These are phyloP conservation scores for Cyclopterus lumpus DNA, from an alignment of 2,797 vertebrate species.

Conservation along the genomic window DNA sequence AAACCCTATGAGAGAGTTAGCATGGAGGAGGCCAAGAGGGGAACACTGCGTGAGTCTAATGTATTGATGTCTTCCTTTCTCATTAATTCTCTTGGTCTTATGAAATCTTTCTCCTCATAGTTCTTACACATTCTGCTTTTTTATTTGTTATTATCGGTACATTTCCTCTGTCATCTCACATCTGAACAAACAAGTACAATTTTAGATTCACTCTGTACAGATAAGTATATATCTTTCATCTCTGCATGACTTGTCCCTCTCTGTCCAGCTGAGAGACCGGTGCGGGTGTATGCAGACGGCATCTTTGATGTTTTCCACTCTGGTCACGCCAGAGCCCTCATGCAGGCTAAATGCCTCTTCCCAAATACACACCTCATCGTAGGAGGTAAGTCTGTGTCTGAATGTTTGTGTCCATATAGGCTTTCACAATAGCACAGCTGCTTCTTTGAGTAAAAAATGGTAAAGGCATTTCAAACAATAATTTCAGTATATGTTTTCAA, in stretches of 20 bases:
- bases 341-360: constrained; percentile 98
- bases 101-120: neutral
- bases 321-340: constrained; percentile 96
- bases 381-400: constrained; percentile 84
- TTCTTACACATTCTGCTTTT: neutral
- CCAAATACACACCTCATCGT: constrained; percentile 98
- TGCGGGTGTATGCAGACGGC: constrained; percentile 97
- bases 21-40: constrained; percentile 91
- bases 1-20: constrained; percentile 91
- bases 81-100: neutral
- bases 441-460: neutral
- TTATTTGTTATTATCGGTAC: neutral
- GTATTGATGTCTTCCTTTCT: neutral
- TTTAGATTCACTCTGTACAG: neutral
- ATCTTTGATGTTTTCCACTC: constrained; percentile 99
- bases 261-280: constrained; percentile 88
- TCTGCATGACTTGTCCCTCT: constrained; percentile 16
- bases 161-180: neutral
- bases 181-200: neutral
- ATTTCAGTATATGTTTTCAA: constrained; percentile 13
- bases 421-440: neutral
- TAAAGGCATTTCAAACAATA: neutral
- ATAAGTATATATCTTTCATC: neutral
- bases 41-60: constrained; percentile 90
- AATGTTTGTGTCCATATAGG: neutral